phyloP scores from a whole-genome alignment of 2,888 invertebrate species.

The Mamestra brassicae region DNA sequence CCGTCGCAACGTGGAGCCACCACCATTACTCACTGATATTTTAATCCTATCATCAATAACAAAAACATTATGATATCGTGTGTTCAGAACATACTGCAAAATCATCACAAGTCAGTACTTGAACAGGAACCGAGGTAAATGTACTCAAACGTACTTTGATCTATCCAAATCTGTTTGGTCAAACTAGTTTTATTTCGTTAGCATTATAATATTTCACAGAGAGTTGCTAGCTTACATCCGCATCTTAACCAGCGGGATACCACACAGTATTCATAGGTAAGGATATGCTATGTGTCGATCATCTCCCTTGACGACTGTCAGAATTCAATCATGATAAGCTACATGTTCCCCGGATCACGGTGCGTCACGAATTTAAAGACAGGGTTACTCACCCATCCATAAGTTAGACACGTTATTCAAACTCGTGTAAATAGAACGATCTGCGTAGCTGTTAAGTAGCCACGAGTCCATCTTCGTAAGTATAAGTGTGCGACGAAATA shows the following conservation, averaged over 20 bases:
- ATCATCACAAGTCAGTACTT: constrained; percentile 39
- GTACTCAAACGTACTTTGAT: constrained; percentile 56
- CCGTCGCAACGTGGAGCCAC: constrained; percentile 29
- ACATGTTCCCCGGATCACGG: background rate
- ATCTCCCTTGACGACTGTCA: background rate
- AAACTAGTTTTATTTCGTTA: constrained; percentile 27
- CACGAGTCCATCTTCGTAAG: constrained; percentile 32
- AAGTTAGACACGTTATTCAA: constrained; percentile 1
- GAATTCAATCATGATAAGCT: constrained; percentile 3
- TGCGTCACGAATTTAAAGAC: constrained; percentile 8
- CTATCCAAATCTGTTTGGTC: constrained; percentile 29
- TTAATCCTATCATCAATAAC: constrained; percentile 42
- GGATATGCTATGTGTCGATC: background rate
- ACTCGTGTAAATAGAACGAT: constrained; percentile 10
- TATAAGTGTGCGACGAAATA: constrained; percentile 59
- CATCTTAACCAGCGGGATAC: constrained; percentile 25
- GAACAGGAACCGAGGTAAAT: constrained; percentile 40
- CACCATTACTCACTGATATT: constrained; percentile 49
- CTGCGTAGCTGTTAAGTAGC: constrained; percentile 25
- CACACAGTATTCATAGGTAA: background rate
- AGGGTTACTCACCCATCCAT: constrained; percentile 16
- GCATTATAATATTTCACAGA: constrained; percentile 5
- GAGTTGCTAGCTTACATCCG: background rate
- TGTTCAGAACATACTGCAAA: constrained; percentile 25
- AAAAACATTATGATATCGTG: constrained; percentile 28